These are phyloP conservation scores for Hemicentrotus pulcherrimus DNA, from an alignment of 35 echinoderm and acorn worm species.

Conservation along the genomic window DNA sequence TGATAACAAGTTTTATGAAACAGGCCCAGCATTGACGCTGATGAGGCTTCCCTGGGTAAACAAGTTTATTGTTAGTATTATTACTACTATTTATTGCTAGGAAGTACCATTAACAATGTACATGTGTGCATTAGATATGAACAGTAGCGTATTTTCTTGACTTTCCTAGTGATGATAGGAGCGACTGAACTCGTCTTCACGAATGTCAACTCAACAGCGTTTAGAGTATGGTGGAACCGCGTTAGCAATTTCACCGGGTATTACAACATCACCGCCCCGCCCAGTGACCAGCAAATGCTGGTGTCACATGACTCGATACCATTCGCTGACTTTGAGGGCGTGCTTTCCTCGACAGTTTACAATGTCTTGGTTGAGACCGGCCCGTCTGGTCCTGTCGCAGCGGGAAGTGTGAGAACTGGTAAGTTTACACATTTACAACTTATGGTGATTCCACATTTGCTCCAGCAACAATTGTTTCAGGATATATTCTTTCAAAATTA, in stretches of 20 bases:
- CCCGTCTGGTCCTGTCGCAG: background rate
- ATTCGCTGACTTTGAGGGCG: background rate
- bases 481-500: too few relatives aligned
- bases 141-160: background rate
- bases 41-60: too few relatives aligned
- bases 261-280: background rate
- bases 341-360: background rate
- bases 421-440: background rate
- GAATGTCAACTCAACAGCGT: background rate
- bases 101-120: too few relatives aligned
- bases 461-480: too few relatives aligned
- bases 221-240: conserved; percentile 24
- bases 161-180: background rate
- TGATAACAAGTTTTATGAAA: too few relatives aligned
- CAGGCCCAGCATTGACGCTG: too few relatives aligned
- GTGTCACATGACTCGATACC: background rate
- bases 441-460: too few relatives aligned
- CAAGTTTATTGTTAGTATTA: too few relatives aligned
- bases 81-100: too few relatives aligned
- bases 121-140: too few relatives aligned
- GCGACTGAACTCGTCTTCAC: background rate
- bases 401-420: conserved; percentile 37
- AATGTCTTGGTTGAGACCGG: background rate
- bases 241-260: background rate
- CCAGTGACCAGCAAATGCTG: background rate